phyloP scores from a whole-genome alignment of 2,113 vertebrate genomes.

The Lophochroa leadbeateri region DNA sequence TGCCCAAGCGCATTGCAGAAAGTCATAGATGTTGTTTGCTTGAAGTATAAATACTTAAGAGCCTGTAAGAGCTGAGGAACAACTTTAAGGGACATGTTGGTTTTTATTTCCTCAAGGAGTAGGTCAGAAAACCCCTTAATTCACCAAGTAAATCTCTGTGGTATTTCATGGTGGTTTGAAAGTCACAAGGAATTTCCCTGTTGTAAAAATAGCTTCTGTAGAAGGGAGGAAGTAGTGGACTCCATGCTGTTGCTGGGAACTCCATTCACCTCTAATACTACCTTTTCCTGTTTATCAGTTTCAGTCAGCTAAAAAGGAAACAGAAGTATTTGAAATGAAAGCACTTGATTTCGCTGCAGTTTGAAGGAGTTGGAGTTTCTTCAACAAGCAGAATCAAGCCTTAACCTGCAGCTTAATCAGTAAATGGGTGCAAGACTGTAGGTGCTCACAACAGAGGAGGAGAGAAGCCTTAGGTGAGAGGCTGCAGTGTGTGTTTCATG shows the following conservation, averaged over 20 bases:
- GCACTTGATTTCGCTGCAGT: background rate
- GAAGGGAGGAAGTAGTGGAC: background rate
- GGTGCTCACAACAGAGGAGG: background rate
- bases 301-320: background rate
- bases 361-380: background rate
- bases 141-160: background rate
- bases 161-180: background rate
- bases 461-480: background rate
- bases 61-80: background rate
- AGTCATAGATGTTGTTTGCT: background rate
- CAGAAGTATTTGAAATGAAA: background rate
- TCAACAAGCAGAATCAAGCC: background rate
- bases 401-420: background rate
- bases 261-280: background rate
- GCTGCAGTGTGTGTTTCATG: background rate
- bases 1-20: background rate
- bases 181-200: background rate
- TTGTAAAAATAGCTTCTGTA: background rate
- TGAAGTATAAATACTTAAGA: background rate
- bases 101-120: background rate
- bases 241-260: slow-evolving; percentile 22
- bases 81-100: background rate
- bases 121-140: background rate
- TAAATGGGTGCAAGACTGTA: background rate
- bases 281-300: slow-evolving; percentile 51